Evolutionary conservation across 1,140 invertebrate species (phyloP), one percentile per base, ranked within the genome.

Genomic region (Drosophila tristis): DNA sequence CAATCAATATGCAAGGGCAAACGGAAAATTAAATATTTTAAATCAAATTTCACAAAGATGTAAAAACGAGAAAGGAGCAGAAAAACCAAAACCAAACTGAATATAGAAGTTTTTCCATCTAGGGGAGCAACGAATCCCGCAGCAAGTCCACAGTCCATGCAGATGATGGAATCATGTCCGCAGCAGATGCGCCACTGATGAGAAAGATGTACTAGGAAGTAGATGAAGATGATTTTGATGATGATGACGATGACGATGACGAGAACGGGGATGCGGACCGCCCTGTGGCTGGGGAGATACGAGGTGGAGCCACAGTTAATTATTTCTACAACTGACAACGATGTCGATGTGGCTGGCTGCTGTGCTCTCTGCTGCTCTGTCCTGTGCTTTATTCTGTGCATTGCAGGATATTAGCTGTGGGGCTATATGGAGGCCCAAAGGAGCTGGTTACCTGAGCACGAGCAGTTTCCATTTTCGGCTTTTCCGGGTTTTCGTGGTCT

Each of bases 331-430:
- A 72, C 66, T 68, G 71, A 47, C 60, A 47, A 67, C 63, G 75
- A 64, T 60, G 62, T 65, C 56, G 20, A 48, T 58, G 64, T 60
- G 62, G 51, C 50, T 61, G 51, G 62, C 55, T 35, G 20, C 25
- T 51, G 65, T 57, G 2, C 20, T 39, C 11, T 39, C 9, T 15
- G 44, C 20, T 35, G 16, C 20, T 45, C 15, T 54, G 35, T 51
- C 23, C 31, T 43, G 11, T 35, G 51, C 49, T 45, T 42, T 29
- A 29, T 35, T 9, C 64, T 71, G 75, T 77, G 71, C 74, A 47
- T 70, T 63, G 49, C 72, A 84, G 63, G 66, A 68, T 79, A 73
- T 84, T 84, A 72, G 71, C 67, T 76, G 62, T 53, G 73, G 61
- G 25, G 9, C 43, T 23, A 20, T 35, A 53, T 51, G 13, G 54